A percentile compares a stretch with the other conserved stretches of the same genome.
phyloP scores from a whole-genome alignment of 1,140 invertebrate species.

The Coelopa frigida region DNA sequence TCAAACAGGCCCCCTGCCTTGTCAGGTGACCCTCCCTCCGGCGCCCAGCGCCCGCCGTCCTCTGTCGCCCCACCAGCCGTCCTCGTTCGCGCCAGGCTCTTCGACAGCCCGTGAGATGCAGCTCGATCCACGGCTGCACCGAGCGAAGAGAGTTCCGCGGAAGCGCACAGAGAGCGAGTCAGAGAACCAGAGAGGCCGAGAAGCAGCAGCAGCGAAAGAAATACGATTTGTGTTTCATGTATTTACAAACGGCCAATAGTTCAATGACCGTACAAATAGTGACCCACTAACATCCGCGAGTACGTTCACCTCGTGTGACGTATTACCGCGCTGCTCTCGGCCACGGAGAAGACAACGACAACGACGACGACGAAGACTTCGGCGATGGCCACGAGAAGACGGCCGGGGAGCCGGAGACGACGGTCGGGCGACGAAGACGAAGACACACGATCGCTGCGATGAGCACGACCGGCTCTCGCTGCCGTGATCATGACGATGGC shows the following conservation, averaged over 20 bases:
- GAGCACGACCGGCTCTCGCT: background rate
- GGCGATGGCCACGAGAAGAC: background rate
- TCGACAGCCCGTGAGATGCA: too few species aligned
- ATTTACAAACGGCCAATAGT: slow-evolving; percentile 44
- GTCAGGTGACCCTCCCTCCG: too few species aligned
- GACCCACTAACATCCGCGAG: slow-evolving; percentile 47
- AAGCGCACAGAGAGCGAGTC: too few species aligned
- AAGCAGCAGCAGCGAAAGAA: too few species aligned
- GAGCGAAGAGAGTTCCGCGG: too few species aligned
- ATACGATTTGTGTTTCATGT: slow-evolving; percentile 16
- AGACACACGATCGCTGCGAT: background rate
- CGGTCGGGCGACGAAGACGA: background rate
- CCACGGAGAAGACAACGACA: background rate
- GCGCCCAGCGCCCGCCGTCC: too few species aligned
- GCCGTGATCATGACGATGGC: background rate
- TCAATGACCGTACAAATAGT: slow-evolving; percentile 46
- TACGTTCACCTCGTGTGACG: slow-evolving; percentile 44
- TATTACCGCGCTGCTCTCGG: slow-evolving; percentile 31
- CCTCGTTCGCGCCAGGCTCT: too few species aligned
- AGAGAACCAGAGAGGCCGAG: too few species aligned
- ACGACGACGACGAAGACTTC: slow-evolving; percentile 6
- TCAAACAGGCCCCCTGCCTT: too few species aligned
- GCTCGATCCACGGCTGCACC: too few species aligned
- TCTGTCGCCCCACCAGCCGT: too few species aligned
- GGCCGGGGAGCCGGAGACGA: background rate